phyloP scores from a whole-genome alignment of 2,888 invertebrate species.

The Atethmia centrago region DNA sequence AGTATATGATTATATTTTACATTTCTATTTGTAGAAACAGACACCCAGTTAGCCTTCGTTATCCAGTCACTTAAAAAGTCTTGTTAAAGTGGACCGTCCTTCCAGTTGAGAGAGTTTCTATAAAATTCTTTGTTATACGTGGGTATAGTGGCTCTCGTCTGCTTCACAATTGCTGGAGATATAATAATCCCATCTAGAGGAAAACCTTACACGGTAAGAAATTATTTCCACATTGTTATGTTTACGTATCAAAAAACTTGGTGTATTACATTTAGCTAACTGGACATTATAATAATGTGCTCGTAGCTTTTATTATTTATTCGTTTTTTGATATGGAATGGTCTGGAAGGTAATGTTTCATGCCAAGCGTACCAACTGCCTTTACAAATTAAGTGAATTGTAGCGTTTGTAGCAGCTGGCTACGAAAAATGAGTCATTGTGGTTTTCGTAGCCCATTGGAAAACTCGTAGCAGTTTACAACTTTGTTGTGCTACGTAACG shows the following conservation, averaged over 20 bases:
- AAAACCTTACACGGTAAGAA: constrained; percentile 55
- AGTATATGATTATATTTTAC: constrained; percentile 23
- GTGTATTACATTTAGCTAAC: constrained; percentile 47
- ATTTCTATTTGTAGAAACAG: constrained; percentile 57
- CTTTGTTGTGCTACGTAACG: constrained; percentile 17
- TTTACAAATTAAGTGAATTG: constrained; percentile 33
- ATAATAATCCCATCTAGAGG: constrained; percentile 56
- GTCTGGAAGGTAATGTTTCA: constrained; percentile 38
- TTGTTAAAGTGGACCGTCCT: constrained; percentile 66
- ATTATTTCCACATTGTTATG: constrained; percentile 56
- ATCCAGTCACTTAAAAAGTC: constrained; percentile 65
- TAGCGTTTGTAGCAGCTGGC: constrained; percentile 21
- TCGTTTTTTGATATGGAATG: constrained; percentile 30
- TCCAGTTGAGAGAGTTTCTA: constrained; percentile 63
- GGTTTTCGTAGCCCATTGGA: constrained; percentile 38
- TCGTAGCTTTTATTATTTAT: constrained; percentile 39
- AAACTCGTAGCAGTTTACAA: constrained; percentile 57
- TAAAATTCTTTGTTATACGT: constrained; percentile 63
- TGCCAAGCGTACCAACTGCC: constrained; percentile 21
- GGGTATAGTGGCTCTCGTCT: constrained; percentile 63
- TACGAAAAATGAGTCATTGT: constrained; percentile 38
- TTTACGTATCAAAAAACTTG: constrained; percentile 54
- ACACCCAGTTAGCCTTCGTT: constrained; percentile 65
- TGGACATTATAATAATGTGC: constrained; percentile 40
- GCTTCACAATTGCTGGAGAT: constrained; percentile 61